These are phyloP conservation scores for Eudyptes chrysolophus DNA, from an alignment of 2,113 vertebrate genomes.

Conservation along the genomic window DNA sequence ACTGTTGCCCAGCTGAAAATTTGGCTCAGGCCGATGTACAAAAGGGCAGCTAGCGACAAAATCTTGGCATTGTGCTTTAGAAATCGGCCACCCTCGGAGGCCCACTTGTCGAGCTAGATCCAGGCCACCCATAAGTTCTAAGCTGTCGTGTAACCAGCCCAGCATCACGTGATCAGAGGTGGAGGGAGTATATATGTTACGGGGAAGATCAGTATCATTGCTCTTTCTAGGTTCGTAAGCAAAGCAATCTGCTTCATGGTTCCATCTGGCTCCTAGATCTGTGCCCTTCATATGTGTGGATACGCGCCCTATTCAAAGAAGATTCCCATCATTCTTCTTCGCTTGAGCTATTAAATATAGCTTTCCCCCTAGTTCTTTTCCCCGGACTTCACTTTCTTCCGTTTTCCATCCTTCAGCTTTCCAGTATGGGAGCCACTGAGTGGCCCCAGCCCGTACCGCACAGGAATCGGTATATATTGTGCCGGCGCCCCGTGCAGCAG, in stretches of 20 bases:
- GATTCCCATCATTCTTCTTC: background rate
- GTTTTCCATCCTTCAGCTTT: background rate
- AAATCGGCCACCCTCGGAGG: background rate
- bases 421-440: background rate
- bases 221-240: background rate
- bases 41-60: background rate
- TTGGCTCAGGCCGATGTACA: background rate
- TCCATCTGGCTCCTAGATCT: background rate
- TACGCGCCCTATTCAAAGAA: background rate
- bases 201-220: background rate
- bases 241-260: background rate
- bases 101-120: background rate
- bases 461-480: background rate
- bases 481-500: background rate
- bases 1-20: too few relatives aligned
- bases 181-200: background rate
- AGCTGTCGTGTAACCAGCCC: background rate
- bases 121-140: background rate
- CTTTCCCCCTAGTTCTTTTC: background rate
- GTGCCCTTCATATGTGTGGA: background rate
- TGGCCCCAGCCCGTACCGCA: too few relatives aligned
- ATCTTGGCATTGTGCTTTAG: background rate
- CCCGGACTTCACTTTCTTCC: background rate
- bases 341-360: background rate
- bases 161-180: background rate